Conservation (phyloP, 2,888 invertebrate genomes). For the Tetheella fluctuosa region DNA sequence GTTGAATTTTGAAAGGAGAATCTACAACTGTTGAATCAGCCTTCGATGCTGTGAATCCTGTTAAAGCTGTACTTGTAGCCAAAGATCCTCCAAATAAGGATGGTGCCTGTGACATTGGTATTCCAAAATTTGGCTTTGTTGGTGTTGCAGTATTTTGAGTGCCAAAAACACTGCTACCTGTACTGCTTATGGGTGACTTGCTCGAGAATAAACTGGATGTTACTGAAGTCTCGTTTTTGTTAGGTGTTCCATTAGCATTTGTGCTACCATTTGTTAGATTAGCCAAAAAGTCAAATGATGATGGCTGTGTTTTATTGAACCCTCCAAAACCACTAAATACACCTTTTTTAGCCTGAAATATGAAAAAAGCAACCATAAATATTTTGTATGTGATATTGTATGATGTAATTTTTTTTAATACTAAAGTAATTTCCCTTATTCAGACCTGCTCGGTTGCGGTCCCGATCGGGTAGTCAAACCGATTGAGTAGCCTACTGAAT, state of each 20-base stretch:
- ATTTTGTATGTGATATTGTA: not conserved
- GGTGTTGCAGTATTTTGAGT: conserved; percentile 40
- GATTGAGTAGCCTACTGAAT: too few relatives aligned
- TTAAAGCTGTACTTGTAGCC: conserved; percentile 39
- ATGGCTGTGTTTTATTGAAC: conserved; percentile 81
- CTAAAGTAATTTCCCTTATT: too few relatives aligned
- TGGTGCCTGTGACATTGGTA: conserved; percentile 41
- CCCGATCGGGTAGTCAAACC: too few relatives aligned
- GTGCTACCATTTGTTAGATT: conserved; percentile 79
- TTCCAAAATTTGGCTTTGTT: conserved; percentile 45
- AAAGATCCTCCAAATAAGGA: conserved; percentile 52
- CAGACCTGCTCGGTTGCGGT: too few relatives aligned
- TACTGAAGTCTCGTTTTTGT: conserved; percentile 49
- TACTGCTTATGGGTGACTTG: conserved; percentile 47
- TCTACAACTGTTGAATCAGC: conserved; percentile 59
- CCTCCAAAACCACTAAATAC: conserved; percentile 89
- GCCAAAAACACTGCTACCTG: conserved; percentile 53
- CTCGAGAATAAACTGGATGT: conserved; percentile 56
- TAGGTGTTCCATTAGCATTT: conserved; percentile 57
- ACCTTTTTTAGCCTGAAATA: conserved; percentile 78
- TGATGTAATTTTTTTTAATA: too few relatives aligned
- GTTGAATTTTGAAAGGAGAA: conserved; percentile 62
- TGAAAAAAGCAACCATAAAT: conserved; percentile 18
- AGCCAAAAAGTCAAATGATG: conserved; percentile 85
- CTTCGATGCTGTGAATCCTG: conserved; percentile 57